phyloP scores from a whole-genome alignment of 2,797 vertebrate species.

The Oryzias sinensis region DNA sequence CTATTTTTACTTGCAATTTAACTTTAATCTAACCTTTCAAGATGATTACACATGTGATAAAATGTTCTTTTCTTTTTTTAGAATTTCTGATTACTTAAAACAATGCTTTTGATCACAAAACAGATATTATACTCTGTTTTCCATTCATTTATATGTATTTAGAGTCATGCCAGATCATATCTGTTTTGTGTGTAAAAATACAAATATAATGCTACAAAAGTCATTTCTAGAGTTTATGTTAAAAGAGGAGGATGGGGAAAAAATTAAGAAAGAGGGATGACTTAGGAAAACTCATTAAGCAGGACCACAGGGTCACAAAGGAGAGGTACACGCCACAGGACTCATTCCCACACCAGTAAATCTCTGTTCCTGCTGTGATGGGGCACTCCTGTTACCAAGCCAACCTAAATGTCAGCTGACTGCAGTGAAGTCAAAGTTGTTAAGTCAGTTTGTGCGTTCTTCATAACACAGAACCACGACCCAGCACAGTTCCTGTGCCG shows the following conservation, averaged over 20 bases:
- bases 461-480: neutral
- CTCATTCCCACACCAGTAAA: constrained; percentile 48
- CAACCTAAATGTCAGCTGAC: constrained; percentile 61
- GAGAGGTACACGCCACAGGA: constrained; percentile 57
- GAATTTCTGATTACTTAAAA: no score
- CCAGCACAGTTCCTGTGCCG: neutral
- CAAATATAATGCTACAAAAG: no score
- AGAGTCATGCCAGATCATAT: no score
- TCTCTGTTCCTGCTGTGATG: constrained; percentile 17
- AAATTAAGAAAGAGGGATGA: neutral
- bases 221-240: neutral
- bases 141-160: no score
- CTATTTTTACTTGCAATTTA: no score
- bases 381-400: constrained; percentile 33
- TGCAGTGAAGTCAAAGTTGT: constrained; percentile 13
- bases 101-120: no score
- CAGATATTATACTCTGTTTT: no score
- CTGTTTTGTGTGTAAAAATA: no score
- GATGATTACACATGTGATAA: no score
- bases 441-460: constrained; percentile 21
- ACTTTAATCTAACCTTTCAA: no score
- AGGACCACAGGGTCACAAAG: constrained; percentile 35
- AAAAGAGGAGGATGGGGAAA: constrained; percentile 1
- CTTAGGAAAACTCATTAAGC: constrained; percentile 22
- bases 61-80: no score